Evolutionary conservation across 1,140 invertebrate genomes (phyloP).

Genomic region (Drosophila varians): DNA sequence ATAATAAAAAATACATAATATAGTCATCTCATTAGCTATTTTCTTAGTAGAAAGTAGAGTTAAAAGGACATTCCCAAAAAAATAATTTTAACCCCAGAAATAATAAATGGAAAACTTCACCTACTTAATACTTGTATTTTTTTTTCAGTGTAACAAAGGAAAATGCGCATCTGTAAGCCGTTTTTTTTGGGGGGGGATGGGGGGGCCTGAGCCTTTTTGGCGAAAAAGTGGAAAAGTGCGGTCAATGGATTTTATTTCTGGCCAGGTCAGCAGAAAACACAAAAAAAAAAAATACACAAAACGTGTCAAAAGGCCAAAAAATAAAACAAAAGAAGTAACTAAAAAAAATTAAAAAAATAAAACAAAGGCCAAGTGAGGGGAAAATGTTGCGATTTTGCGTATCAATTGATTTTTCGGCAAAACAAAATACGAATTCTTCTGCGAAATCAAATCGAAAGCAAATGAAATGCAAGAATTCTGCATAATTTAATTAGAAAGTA

Average conservation of each 20-base stretch:
- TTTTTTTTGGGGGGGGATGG: no score
- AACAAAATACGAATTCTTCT: no score
- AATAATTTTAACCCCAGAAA: no score
- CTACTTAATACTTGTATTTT: no score
- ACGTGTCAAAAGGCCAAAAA: neutral
- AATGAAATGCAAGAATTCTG: conserved; percentile 37
- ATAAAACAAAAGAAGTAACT: neutral
- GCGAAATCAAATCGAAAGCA: conserved; percentile 24
- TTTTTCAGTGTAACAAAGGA: neutral
- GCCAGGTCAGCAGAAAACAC: conserved; percentile 31
- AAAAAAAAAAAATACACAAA: conserved; percentile 1
- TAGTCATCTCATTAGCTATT: no score
- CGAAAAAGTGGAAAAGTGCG: conserved; percentile 24
- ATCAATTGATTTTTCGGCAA: conserved; percentile 58
- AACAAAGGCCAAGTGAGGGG: neutral
- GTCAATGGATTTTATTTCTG: conserved; percentile 52
- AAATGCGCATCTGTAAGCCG: neutral
- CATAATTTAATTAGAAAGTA: conserved; percentile 22
- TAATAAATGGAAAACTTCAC: no score
- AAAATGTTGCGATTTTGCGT: conserved; percentile 47
- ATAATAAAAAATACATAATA: no score
- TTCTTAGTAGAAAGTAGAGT: no score
- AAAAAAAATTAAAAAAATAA: neutral
- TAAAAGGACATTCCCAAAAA: no score
- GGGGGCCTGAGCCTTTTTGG: neutral